Percentiles rank a stretch among this genome's conserved stretches.
phyloP scores from a whole-genome alignment of 2,113 vertebrate genomes.

The Murina feae region DNA sequence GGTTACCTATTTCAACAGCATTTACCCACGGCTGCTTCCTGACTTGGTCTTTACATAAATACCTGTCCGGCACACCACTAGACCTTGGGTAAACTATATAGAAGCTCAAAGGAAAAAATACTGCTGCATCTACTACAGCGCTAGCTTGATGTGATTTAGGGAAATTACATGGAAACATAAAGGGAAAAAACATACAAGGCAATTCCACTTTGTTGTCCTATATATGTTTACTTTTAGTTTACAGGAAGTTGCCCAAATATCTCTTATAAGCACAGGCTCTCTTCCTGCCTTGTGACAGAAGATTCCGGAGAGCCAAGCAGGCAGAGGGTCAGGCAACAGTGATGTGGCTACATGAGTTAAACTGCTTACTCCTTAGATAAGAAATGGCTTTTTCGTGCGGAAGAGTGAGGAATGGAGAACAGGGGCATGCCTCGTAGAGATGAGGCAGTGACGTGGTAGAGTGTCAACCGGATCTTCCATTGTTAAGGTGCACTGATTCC shows the following conservation, averaged over 20 bases:
- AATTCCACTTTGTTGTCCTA: not conserved
- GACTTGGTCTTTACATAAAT: not conserved
- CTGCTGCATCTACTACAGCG: not conserved
- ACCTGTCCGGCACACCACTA: not conserved
- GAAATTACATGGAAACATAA: not conserved
- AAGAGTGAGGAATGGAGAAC: not conserved
- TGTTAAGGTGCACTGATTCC: not conserved
- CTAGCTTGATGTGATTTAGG: not conserved
- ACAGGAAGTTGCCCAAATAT: not conserved
- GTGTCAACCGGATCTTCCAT: not conserved
- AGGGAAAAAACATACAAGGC: not conserved
- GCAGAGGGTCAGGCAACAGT: not conserved
- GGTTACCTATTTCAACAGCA: not conserved
- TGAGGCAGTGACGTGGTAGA: fast-evolving
- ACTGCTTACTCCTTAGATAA: not conserved
- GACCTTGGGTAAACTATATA: not conserved
- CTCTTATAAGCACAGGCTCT: not conserved
- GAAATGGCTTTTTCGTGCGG: fast-evolving
- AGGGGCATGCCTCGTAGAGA: not conserved
- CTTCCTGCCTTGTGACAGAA: not conserved
- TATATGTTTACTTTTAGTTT: not conserved
- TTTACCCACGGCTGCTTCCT: not conserved
- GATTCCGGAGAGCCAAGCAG: not conserved
- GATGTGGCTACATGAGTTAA: not conserved
- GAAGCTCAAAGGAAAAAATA: not conserved